Percentiles rank a stretch among this genome's conserved stretches.
Conservation (phyloP, 2,888 invertebrate genomes). For the Bugula neritina region DNA sequence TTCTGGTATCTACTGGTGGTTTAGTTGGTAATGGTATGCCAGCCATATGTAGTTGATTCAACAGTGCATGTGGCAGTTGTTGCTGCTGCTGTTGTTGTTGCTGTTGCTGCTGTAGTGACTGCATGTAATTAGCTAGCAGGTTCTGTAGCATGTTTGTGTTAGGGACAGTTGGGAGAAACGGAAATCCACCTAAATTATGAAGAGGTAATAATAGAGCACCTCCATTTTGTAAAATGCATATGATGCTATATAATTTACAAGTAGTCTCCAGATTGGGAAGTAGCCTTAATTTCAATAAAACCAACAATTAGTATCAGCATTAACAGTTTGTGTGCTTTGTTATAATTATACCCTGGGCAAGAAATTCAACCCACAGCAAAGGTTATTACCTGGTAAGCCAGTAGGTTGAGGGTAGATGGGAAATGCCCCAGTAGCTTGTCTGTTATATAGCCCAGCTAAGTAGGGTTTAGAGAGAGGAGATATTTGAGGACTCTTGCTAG, state of each 20-base stretch:
- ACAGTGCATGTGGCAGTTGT: too few species aligned
- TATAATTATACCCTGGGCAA: too few species aligned
- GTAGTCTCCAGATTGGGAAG: too few species aligned
- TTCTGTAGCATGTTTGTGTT: neutral
- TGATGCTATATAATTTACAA: too few species aligned
- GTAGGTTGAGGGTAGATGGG: neutral
- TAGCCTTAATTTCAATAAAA: too few species aligned
- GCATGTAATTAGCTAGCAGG: conserved; percentile 19
- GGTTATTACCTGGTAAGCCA: conserved; percentile 15
- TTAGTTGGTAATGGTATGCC: neutral
- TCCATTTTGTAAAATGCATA: too few species aligned
- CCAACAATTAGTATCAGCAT: too few species aligned
- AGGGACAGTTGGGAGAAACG: neutral
- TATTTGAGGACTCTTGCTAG: conserved; percentile 14
- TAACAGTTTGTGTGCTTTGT: too few species aligned
- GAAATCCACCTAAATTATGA: conserved; percentile 12
- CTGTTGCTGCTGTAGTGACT: conserved; percentile 13
- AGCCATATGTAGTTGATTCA: neutral
- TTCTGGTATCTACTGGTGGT: neutral
- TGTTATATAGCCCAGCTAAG: neutral
- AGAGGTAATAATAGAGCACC: too few species aligned
- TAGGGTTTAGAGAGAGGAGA: conserved; percentile 1
- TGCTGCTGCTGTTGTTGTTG: conserved; percentile 5
- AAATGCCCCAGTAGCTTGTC: neutral
- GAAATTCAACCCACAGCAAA: too few species aligned